Evolutionary conservation across 2,797 vertebrate species (phyloP), one percentile per base, ranked within the genome.

Genomic region (Urophycis tenuis): DNA sequence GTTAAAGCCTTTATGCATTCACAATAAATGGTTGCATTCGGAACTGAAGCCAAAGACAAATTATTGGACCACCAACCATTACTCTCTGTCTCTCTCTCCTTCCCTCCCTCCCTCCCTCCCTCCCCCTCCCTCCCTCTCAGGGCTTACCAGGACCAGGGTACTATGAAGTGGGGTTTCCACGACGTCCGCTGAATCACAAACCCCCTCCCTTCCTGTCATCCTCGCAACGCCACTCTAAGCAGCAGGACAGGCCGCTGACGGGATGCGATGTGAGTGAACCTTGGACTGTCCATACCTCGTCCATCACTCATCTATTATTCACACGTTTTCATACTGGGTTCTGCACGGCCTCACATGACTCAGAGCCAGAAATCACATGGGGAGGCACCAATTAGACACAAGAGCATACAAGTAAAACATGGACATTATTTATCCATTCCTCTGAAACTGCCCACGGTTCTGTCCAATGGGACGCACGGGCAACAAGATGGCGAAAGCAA

Each of bases 161-260:
- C 53, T 91, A 89, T 8, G n/a, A 84, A 34, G 74, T 85, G 22
- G 83, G 78, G 22, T 73, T 77, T 0, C 1, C 81, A 39, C 77
- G 77, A 34, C 75, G 75, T 70, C 29, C 77, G 11, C 79, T 34
- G 8, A 75, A 31, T 0, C 30, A 69, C 73, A 87, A 74, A 10
- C 84, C 79, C 5, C 81, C 87, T 0, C 90, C 91, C 0, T 93
- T 94, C 81, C 84, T 91, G 67, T 84, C 89, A 1, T 85, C 88
- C 45, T 83, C 91, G 5, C 91, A 90, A 76, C 80, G 91, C 25
- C 81, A 85, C 0, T 75, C 84, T 72, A 78, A 76, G 11, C 89
- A 77, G 77, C 74, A 76, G 25, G 80, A 79, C 35, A 77, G 75
- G 69, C 69, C 81, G 64, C 64, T 88, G 72, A 36, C 82, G 71